Percentiles rank a stretch among this genome's conserved stretches.
Evolutionary conservation across 2,113 vertebrate species (phyloP).

Genomic region (Gallinago paraguaiae): DNA sequence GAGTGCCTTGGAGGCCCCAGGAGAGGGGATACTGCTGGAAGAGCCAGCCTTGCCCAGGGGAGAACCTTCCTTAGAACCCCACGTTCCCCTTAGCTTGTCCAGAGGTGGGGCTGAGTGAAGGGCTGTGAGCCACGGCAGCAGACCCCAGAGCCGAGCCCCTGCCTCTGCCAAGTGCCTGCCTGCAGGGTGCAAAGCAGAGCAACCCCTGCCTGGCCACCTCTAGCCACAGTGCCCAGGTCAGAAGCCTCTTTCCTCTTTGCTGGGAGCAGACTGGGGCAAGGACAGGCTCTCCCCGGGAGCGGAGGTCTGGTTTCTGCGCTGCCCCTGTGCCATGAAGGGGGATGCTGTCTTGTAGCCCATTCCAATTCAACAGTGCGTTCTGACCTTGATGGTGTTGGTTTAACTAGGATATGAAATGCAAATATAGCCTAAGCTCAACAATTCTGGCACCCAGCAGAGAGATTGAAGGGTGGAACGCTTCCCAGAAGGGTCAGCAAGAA

Average conservation of each 20-base stretch:
- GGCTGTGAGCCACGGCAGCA: neutral
- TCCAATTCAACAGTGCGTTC: neutral
- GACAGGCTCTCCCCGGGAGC: rapidly evolving
- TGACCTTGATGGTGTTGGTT: slow-evolving; percentile 59
- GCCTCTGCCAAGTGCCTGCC: neutral
- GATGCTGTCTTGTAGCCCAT: neutral
- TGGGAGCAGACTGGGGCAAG: neutral
- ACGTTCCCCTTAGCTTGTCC: no score
- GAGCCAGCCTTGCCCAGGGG: neutral
- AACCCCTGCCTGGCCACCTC: neutral
- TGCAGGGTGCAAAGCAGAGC: neutral
- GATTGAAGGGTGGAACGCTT: neutral
- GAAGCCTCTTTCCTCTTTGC: neutral
- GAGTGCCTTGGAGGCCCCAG: neutral
- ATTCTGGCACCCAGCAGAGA: slow-evolving; percentile 43
- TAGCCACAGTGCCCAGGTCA: rapidly evolving
- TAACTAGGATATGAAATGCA: slow-evolving; percentile 65
- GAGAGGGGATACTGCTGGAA: neutral
- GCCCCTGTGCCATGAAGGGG: neutral
- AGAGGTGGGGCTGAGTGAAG: neutral
- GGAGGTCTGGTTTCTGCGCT: neutral
- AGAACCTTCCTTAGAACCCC: neutral
- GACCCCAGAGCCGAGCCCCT: neutral
- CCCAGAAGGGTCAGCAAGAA: slow-evolving; percentile 38
- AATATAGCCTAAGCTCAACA: slow-evolving; percentile 39